Percentiles rank a stretch among this genome's conserved stretches.
These are phyloP conservation scores for Allophyes oxyacanthae DNA, from an alignment of 2,888 invertebrate genomes.

Conservation along the genomic window DNA sequence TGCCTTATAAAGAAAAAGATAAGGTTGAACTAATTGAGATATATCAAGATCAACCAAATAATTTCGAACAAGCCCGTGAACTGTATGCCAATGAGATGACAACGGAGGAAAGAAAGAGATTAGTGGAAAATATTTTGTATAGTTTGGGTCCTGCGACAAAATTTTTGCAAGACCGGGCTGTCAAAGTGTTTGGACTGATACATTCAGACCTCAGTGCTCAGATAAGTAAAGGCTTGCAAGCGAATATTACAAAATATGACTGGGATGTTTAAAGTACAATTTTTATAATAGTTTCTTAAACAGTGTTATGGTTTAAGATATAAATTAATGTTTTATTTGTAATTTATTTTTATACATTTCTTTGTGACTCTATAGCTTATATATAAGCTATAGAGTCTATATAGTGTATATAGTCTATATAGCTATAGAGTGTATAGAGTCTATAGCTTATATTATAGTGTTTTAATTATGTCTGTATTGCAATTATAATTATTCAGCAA, in stretches of 20 bases:
- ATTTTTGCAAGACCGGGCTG: conserved; percentile 86
- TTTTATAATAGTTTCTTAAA: too few relatives aligned
- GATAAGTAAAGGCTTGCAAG: conserved; percentile 63
- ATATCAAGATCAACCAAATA: conserved; percentile 93
- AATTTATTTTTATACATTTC: too few relatives aligned
- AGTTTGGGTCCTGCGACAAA: conserved; percentile 93
- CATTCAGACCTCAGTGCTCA: conserved; percentile 93
- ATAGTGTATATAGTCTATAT: too few relatives aligned
- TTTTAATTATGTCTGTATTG: too few relatives aligned
- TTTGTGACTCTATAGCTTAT: too few relatives aligned
- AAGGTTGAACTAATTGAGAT: conserved; percentile 85
- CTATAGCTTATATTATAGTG: too few relatives aligned
- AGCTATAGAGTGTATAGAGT: too few relatives aligned
- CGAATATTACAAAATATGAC: conserved; percentile 60
- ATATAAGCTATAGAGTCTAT: too few relatives aligned
- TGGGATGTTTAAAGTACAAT: conserved; percentile 36
- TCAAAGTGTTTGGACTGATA: conserved; percentile 94
- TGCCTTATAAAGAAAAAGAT: conserved; percentile 90
- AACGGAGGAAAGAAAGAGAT: conserved; percentile 91
- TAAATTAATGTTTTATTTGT: too few relatives aligned
- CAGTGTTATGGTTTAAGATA: too few relatives aligned
- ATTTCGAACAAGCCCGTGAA: conserved; percentile 94
- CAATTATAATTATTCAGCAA: too few relatives aligned
- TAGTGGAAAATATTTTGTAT: conserved; percentile 94
- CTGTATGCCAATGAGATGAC: conserved; percentile 94